A percentile compares a stretch with the other conserved stretches of the same genome.
phyloP scores from a whole-genome alignment of 1,140 invertebrate genomes.

The Drepana arcuata region DNA sequence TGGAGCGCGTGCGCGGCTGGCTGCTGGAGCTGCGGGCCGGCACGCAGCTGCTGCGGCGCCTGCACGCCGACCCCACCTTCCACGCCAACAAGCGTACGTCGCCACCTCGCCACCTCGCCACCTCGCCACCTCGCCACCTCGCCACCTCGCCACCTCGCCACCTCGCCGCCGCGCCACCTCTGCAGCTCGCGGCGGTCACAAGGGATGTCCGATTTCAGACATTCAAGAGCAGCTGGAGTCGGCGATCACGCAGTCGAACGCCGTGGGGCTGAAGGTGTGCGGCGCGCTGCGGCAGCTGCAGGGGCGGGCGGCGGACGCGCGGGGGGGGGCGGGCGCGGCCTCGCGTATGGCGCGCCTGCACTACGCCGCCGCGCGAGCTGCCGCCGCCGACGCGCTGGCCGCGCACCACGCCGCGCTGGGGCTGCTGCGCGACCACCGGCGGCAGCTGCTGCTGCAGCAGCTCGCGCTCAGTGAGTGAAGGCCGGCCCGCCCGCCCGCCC shows the following conservation, averaged over 20 bases:
- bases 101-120: no score
- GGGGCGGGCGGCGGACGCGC: slow-evolving; percentile 20
- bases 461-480: slow-evolving; percentile 81
- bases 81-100: slow-evolving; percentile 71
- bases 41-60: slow-evolving; percentile 66
- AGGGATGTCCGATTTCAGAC: slow-evolving; percentile 46
- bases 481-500: no score
- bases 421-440: slow-evolving; percentile 69
- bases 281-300: slow-evolving; percentile 60
- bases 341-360: slow-evolving; percentile 68
- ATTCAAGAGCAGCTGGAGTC: slow-evolving; percentile 73
- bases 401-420: slow-evolving; percentile 83
- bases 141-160: no score
- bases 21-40: slow-evolving; percentile 68
- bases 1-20: slow-evolving; percentile 66
- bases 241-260: slow-evolving; percentile 38
- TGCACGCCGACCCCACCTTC: slow-evolving; percentile 73
- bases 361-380: slow-evolving; percentile 60
- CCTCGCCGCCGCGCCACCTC: neutral
- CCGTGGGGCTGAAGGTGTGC: slow-evolving; percentile 44
- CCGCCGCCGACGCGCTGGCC: slow-evolving; percentile 76
- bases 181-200: neutral
- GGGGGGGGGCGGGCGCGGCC: slow-evolving; percentile 36
- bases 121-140: no score
- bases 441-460: slow-evolving; percentile 83